A percentile compares a stretch with the other conserved stretches of the same genome.
Evolutionary conservation across 2,797 vertebrate species (phyloP).

Genomic region (Gadopsis bispinosus): DNA sequence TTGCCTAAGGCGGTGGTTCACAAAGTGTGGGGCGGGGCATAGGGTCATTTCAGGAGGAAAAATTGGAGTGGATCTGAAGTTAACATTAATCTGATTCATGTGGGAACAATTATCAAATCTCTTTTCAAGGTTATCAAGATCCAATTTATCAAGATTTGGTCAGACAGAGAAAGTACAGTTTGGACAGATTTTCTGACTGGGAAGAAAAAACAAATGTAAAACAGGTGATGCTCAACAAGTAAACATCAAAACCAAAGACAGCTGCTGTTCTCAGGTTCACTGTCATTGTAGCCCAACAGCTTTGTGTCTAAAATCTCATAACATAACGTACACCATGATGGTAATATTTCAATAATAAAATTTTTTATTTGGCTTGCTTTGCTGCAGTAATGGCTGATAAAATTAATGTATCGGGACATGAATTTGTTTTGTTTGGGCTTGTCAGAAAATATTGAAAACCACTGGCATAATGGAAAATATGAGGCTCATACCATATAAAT

Average conservation of each 20-base stretch:
- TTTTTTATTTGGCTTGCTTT: background rate
- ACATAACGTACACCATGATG: background rate
- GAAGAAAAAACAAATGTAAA: background rate
- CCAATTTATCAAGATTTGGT: slow-evolving; percentile 10
- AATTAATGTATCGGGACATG: background rate
- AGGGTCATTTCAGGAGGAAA: background rate
- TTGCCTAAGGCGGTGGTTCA: background rate
- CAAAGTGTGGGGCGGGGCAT: background rate
- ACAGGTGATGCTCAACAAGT: background rate
- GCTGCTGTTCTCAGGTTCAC: background rate
- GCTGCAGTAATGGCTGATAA: background rate
- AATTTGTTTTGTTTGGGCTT: background rate
- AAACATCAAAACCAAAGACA: background rate
- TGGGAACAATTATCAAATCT: slow-evolving; percentile 14
- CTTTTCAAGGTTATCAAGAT: background rate
- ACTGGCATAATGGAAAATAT: background rate
- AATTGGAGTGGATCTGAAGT: background rate
- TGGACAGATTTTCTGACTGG: background rate
- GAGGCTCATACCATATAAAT: background rate
- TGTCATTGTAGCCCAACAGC: background rate
- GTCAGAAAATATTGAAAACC: background rate
- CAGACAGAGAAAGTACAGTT: background rate
- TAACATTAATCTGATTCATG: slow-evolving; percentile 37
- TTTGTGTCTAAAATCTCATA: background rate
- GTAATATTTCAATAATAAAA: background rate